Conservation (phyloP, 2,888 invertebrate species). For the Tipula unca region DNA sequence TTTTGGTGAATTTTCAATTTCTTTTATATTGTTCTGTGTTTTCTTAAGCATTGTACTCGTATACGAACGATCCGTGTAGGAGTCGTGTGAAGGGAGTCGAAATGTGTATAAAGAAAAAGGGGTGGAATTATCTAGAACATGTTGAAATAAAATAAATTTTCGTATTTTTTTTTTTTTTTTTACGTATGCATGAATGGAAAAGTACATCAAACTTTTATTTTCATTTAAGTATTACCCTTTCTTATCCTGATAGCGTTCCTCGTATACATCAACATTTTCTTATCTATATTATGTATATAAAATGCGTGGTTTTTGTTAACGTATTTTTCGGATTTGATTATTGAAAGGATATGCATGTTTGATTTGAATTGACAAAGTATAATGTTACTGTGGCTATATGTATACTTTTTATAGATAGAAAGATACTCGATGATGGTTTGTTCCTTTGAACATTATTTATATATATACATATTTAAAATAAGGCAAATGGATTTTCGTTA, state of each 20-base stretch:
- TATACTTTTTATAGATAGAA: too few species aligned
- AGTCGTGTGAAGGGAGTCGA: not conserved
- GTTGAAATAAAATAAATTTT: conserved; percentile 1
- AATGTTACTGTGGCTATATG: not conserved
- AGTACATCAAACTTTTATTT: conserved; percentile 8
- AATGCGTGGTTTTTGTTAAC: not conserved
- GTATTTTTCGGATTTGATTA: not conserved
- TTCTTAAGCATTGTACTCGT: not conserved
- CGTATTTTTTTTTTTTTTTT: not conserved
- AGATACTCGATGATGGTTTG: not conserved
- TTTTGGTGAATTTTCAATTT: conserved; percentile 9
- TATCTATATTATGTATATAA: too few species aligned
- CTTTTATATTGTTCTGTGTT: conserved; percentile 8
- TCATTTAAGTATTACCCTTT: conserved; percentile 14
- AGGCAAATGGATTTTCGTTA: conserved; percentile 4
- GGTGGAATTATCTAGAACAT: conserved; percentile 2
- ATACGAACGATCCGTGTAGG: not conserved
- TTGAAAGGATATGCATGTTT: conserved; percentile 8
- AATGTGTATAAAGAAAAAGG: not conserved
- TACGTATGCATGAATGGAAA: not conserved
- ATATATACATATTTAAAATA: not conserved
- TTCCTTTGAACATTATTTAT: not conserved
- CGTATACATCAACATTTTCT: not conserved
- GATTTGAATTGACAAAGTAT: not conserved
- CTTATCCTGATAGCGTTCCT: not conserved